Base-by-base conservation (phyloP, 2,888 invertebrate species). In the Serripes groenlandicus region DNA sequence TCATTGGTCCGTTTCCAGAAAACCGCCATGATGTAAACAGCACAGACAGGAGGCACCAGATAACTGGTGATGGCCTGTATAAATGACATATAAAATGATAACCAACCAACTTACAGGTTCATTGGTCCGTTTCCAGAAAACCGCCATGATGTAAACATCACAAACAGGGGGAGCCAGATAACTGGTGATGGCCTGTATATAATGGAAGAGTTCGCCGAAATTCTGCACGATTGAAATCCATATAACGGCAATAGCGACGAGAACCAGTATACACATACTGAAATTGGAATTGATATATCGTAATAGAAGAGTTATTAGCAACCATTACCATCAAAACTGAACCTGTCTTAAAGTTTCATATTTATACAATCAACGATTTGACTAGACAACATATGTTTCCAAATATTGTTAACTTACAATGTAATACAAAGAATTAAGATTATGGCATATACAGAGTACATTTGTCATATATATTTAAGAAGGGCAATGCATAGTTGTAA, bases 61-160 rank as follows among this genome's bases (percentile, higher is more conserved):
- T 94, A 96, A 79, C 95, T 94, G n/a, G 95, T 95, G 64, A 96
- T 95, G 77, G 94, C 94, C 91, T 96, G 96, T 77, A 96, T 95
- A 92, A 96, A 96, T n/a, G n/a, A n/a, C n/a, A n/a, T n/a, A n/a
- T n/a, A n/a, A n/a, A n/a, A n/a, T n/a, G 87, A 95, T 95, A 90
- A 96, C 96, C 28, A 96, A 93, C 87, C 95, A 95, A 2, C 95
- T 93, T 58, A 95, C 90, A 69, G 92, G 93, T 89, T 95, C 94
- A 4, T 96, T 94, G 52, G 96, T 93, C 2, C 96, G 96, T 54
- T 96, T 95, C 96, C 94, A 94, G 5, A 91, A 88, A 52, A 94
- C 90, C n/a, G 94, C 90, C 18, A 94, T 89, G 5, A 95, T 89
- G 88, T 95, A 96, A 34, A 95, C 95, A 11, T 95, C 95, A 83